phyloP scores from a whole-genome alignment of 1,140 invertebrate species.

The Drosophila burlai region DNA sequence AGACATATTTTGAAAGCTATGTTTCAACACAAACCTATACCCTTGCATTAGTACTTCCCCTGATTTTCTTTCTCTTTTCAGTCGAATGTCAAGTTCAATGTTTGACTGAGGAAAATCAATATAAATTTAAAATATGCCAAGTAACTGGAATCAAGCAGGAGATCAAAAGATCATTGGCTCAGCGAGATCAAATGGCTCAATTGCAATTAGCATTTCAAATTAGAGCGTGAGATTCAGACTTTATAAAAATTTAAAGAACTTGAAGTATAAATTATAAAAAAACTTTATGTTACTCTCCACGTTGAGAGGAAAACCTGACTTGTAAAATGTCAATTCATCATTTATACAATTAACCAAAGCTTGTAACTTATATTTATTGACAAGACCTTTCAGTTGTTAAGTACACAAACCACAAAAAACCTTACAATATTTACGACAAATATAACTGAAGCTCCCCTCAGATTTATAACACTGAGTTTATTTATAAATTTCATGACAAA shows the following conservation, averaged over 20 bases:
- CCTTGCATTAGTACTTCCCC: slow-evolving; percentile 8
- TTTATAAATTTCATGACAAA: background rate
- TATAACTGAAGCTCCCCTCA: background rate
- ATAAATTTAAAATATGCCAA: slow-evolving; percentile 2
- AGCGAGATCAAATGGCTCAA: slow-evolving; percentile 19
- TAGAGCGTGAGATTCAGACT: slow-evolving; percentile 1
- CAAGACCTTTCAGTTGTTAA: background rate
- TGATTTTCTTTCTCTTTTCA: background rate
- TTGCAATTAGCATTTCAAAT: slow-evolving; percentile 32
- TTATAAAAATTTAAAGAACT: background rate
- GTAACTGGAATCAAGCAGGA: slow-evolving; percentile 11
- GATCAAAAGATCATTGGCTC: slow-evolving; percentile 22
- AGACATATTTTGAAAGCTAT: slow-evolving; percentile 32
- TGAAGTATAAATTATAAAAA: background rate
- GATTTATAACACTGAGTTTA: background rate
- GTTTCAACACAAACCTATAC: slow-evolving; percentile 23
- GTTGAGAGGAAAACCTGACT: background rate
- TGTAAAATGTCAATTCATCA: background rate
- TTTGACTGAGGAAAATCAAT: slow-evolving; percentile 1
- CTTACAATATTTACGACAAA: background rate
- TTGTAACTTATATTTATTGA: background rate
- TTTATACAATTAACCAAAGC: background rate
- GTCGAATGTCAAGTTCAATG: slow-evolving; percentile 57
- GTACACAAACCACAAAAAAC: background rate
- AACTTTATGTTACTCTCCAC: background rate